Base-by-base conservation (phyloP, 2,888 invertebrate genomes). In the Aphidoletes aphidimyza region DNA sequence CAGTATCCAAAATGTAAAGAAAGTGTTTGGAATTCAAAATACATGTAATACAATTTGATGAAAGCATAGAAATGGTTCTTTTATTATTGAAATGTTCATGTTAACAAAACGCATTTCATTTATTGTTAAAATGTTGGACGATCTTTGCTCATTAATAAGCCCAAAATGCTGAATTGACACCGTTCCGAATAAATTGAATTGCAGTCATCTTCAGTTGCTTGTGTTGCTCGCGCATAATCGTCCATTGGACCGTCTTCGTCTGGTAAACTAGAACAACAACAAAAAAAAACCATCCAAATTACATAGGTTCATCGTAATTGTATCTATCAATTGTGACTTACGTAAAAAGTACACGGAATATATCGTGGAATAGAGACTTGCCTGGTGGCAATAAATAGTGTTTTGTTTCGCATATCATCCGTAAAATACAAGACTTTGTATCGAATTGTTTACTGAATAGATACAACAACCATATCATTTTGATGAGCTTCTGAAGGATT, bases 401-500 rank as follows among this genome's bases (percentile, higher is more conserved):
- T 85, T 91, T 91, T 6, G 93, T 92, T 87, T 95, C 95, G 87
- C 95, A 95, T 85, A 95, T 92, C 85, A 93, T 92, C 86, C 93
- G 91, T 87, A 93, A 90, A 84, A 94, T 89, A 88, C 95, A 95
- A 2, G 83, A 34, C 39, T 39, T 83, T 1, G 47, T 34, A 49
- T 84, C 83, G 36, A 84, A 26, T 49, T 83, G 83, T 37, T 54
- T 47, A 19, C 84, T 84, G 45, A 84, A 42, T 14, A 36, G n/a
- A 34, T 36, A 36, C 9, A 81, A 69, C 5, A 36, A 81, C 6
- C 14, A 81, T 37, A 14, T 81, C 22, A 30, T 83, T 83, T 22
- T 42, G 9, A 42, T 83, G 39, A 26, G 36, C 26, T 11, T 26
- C 1, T 14, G 37, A 9, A 49, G 6, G 34, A 11, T 9, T 87